Evolutionary conservation across 2,797 vertebrate species (phyloP), one percentile per base, ranked within the genome.

Genomic region (Falco concolor): DNA sequence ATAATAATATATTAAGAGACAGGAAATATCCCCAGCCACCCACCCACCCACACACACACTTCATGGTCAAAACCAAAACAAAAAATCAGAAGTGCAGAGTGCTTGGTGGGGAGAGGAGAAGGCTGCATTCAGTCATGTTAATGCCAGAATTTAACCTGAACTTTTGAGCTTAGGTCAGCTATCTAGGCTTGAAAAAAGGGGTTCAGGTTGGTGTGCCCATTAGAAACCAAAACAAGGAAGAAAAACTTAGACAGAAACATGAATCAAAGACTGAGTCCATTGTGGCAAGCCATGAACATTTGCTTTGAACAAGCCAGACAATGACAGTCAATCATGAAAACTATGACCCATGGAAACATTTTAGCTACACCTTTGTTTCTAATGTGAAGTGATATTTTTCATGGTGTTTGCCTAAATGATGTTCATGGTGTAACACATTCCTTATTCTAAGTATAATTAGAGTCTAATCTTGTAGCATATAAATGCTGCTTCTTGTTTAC

Each of bases 151-250:
- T 63, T 34, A 27, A 23, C 8, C 8, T 45, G 30, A 63, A 49
- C 40, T 67, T 86, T 56, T 85, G 32, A 79, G 8, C 3, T 89
- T 77, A 34, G 5, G 6, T 70, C 17, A 59, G 10, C 44, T 81
- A 4, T 72, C 49, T 68, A 30, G 12, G 8, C 8, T 87, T 91
- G 34, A 87, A 61, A 32, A 38, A 21, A n/a, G 8, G 5, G 1
- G 2, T 34, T 81, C 10, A 40, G 10, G 5, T 12, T 17, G 2
- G 2, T 25, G 2, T 27, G 5, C 12, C 19, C 5, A 2, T 36
- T 50, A 82, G 47, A 73, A 61, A 87, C 4, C 10, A 57, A 56
- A 87, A 52, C 6, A 36, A 56, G 22, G 40, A 59, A 60, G 12
- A 45, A 18, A 82, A 82, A 53, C 4, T 2, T 15, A 27, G 49